These are phyloP conservation scores for Leptopilina clavipes DNA, from an alignment of 1,140 invertebrate genomes.

Conservation along the genomic window DNA sequence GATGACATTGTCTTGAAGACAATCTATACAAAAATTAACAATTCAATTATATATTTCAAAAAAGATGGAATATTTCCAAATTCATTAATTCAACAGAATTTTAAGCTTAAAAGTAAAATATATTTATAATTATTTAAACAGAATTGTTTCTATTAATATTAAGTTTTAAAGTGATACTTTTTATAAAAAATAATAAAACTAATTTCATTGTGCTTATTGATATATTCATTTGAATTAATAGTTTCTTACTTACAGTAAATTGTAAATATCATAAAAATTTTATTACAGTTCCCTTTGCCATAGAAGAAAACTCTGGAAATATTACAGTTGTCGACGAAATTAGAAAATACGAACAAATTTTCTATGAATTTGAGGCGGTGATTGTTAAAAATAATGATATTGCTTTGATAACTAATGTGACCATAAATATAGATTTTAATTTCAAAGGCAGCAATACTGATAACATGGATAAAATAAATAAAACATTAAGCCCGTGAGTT, in stretches of 20 bases:
- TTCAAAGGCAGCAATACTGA: slow-evolving; percentile 77
- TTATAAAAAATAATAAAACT: no score
- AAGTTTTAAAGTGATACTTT: no score
- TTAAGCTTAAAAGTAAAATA: no score
- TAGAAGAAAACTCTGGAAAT: slow-evolving; percentile 90
- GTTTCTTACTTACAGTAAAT: background rate
- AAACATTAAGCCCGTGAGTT: background rate
- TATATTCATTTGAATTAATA: no score
- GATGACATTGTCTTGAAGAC: no score
- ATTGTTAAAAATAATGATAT: slow-evolving; percentile 81
- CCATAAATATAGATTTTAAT: slow-evolving; percentile 86
- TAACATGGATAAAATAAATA: background rate
- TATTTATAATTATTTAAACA: no score
- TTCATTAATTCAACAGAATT: no score
- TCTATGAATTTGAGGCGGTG: slow-evolving; percentile 88
- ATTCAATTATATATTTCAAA: no score
- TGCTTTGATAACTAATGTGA: slow-evolving; percentile 85
- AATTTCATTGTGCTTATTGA: no score
- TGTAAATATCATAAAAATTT: slow-evolving; percentile 38
- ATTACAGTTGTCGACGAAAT: slow-evolving; percentile 89
- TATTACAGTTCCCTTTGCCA: slow-evolving; percentile 88
- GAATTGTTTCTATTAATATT: no score
- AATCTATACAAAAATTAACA: no score
- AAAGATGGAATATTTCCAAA: no score
- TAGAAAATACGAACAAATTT: slow-evolving; percentile 79